A percentile compares a stretch with the other conserved stretches of the same genome.
These are phyloP conservation scores for Pinna nobilis DNA, from an alignment of 1,140 invertebrate genomes.

Conservation along the genomic window DNA sequence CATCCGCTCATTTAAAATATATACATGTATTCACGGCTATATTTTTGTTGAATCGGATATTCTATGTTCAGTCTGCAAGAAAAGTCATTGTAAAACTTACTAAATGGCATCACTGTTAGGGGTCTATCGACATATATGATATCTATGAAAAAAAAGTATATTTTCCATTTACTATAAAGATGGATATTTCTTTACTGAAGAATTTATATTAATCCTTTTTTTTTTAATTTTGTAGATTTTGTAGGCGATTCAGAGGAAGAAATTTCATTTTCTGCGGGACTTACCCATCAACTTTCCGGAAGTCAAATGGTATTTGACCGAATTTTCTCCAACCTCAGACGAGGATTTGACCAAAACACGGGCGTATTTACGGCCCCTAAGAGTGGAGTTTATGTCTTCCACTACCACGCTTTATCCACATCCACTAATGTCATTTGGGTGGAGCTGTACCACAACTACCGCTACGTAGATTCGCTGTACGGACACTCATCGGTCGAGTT, in stretches of 20 bases:
- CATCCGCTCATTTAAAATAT: no score
- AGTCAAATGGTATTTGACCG: slow-evolving; percentile 18
- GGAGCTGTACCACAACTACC: slow-evolving; percentile 46
- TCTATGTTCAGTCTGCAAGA: no score
- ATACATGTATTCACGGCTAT: no score
- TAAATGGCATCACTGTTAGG: no score
- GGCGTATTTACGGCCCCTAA: slow-evolving; percentile 20
- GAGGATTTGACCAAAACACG: slow-evolving; percentile 2
- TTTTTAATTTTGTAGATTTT: no score
- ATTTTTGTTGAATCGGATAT: no score
- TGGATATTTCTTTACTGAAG: no score
- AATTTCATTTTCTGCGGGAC: slow-evolving; percentile 40
- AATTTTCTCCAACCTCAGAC: slow-evolving; percentile 28
- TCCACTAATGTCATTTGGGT: slow-evolving; percentile 34
- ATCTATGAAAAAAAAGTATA: no score
- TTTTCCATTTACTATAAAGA: no score
- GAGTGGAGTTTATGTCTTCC: slow-evolving; percentile 48
- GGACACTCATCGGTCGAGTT: slow-evolving; percentile 32
- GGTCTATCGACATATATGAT: no score
- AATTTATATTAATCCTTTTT: no score
- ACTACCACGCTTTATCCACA: slow-evolving; percentile 43
- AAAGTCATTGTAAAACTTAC: no score
- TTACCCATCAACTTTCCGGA: slow-evolving; percentile 8
- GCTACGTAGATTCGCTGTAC: slow-evolving; percentile 46
- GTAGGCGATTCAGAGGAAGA: slow-evolving; percentile 10